Evolutionary conservation across 1,140 invertebrate species (phyloP).

Genomic region (Drosophila sp.): DNA sequence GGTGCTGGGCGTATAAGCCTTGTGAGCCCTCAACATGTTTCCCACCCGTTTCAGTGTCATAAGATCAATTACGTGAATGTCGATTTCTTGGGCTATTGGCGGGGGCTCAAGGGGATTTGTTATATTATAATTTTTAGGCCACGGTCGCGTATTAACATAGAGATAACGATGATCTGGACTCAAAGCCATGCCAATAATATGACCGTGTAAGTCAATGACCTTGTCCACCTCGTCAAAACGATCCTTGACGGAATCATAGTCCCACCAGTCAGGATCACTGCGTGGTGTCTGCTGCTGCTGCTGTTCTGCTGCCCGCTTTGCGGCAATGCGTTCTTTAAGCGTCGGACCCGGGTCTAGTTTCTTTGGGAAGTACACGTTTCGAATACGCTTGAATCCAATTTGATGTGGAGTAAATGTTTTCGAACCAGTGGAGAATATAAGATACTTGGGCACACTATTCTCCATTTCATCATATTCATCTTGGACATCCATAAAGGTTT

Average conservation of each 20-base stretch:
- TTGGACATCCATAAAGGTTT: constrained; percentile 45
- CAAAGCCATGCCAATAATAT: constrained; percentile 95
- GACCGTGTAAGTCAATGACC: constrained; percentile 94
- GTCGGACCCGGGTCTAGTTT: constrained; percentile 89
- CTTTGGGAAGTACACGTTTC: constrained; percentile 89
- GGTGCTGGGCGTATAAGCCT: constrained; percentile 94
- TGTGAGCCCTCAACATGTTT: constrained; percentile 93
- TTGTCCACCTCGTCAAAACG: constrained; percentile 93
- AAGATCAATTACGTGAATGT: constrained; percentile 95
- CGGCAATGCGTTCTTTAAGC: constrained; percentile 88
- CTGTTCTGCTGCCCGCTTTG: constrained; percentile 85
- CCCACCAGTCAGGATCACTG: constrained; percentile 88
- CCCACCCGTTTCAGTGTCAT: constrained; percentile 91
- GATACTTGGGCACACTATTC: constrained; percentile 87
- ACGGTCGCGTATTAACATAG: constrained; percentile 94
- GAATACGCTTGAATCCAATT: constrained; percentile 93
- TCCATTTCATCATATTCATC: constrained; percentile 85
- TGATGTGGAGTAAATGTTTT: constrained; percentile 95
- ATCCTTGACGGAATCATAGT: constrained; percentile 89
- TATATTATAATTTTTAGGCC: constrained; percentile 92
- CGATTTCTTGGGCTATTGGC: constrained; percentile 95
- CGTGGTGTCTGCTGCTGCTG: constrained; percentile 83
- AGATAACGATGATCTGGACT: constrained; percentile 94
- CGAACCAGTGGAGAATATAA: constrained; percentile 94
- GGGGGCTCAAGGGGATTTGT: constrained; percentile 92